Percentiles rank a stretch among this genome's conserved stretches.
These are phyloP conservation scores for Podarcis cretensis DNA, from an alignment of 2,113 vertebrate genomes.

Conservation along the genomic window DNA sequence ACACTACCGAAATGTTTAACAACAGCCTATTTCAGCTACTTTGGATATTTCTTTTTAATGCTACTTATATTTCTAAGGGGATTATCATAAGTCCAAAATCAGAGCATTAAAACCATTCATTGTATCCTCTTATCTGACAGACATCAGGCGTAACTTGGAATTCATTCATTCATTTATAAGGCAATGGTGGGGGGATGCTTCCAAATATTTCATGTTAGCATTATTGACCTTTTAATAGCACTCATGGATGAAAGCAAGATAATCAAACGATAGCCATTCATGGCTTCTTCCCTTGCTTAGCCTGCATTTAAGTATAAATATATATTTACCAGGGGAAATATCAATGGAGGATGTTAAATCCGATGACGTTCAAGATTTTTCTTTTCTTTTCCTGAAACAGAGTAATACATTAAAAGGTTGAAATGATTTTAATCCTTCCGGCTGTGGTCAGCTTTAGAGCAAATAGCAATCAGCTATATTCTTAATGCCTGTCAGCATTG, in stretches of 20 bases:
- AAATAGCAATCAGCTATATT: neutral
- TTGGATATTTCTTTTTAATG: conserved; percentile 42
- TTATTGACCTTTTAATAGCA: neutral
- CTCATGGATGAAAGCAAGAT: neutral
- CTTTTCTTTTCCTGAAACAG: neutral
- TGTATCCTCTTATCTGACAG: conserved; percentile 46
- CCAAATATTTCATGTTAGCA: neutral
- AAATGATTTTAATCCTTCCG: conserved; percentile 9
- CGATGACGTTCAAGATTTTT: neutral
- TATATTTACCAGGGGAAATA: neutral
- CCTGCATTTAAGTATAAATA: neutral
- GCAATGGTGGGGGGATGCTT: neutral
- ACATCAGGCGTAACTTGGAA: conserved; percentile 29
- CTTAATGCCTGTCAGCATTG: neutral
- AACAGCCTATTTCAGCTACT: conserved; percentile 32
- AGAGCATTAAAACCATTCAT: conserved; percentile 38
- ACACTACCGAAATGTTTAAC: conserved; percentile 5
- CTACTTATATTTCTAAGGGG: conserved; percentile 59
- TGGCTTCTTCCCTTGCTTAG: neutral
- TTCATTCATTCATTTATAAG: neutral
- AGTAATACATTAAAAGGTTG: neutral
- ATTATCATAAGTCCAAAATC: conserved; percentile 46
- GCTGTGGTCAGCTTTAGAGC: neutral
- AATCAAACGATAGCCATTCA: neutral
- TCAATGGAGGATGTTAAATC: neutral